Conservation (phyloP, 2,797 vertebrate species). For the Danio kyathit region DNA sequence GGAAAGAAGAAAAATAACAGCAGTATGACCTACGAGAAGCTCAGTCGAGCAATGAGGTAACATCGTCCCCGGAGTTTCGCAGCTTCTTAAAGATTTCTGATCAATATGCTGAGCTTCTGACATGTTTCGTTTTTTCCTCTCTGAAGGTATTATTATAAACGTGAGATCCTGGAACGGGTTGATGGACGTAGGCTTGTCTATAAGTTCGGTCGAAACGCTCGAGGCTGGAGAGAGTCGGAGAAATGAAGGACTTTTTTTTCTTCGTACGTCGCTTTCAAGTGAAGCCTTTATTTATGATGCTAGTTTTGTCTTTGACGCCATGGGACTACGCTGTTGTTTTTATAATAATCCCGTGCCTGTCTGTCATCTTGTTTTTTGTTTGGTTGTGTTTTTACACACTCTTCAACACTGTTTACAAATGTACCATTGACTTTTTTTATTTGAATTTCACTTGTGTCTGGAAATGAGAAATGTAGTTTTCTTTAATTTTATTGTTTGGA, state of each 20-base stretch:
- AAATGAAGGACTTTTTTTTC: slow-evolving; percentile 76
- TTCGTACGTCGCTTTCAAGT: slow-evolving; percentile 34
- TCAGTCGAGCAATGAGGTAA: slow-evolving; percentile 98
- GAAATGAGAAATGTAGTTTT: slow-evolving; percentile 5
- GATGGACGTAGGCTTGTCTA: slow-evolving; percentile 97
- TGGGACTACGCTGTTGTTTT: slow-evolving; percentile 52
- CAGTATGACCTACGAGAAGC: slow-evolving; percentile 99
- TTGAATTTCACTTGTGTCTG: not conserved
- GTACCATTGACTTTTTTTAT: not conserved
- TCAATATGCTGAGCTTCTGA: not conserved
- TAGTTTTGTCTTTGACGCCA: slow-evolving; percentile 35
- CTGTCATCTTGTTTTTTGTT: slow-evolving; percentile 13
- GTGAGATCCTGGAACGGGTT: slow-evolving; percentile 96
- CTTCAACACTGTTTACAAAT: not conserved
- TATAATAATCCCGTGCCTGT: slow-evolving; percentile 28
- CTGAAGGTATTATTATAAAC: slow-evolving; percentile 96
- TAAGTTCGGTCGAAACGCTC: slow-evolving; percentile 97
- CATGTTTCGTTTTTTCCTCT: slow-evolving; percentile 29
- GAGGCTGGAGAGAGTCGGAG: slow-evolving; percentile 94
- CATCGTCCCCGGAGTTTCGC: not conserved
- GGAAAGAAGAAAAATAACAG: slow-evolving; percentile 99
- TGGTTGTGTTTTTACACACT: not conserved
- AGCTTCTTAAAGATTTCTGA: not conserved
- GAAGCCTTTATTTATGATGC: slow-evolving; percentile 69
- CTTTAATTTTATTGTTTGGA: not conserved